These are phyloP conservation scores for Podabrus alpinus DNA, from an alignment of 2,888 invertebrate species.

Conservation along the genomic window DNA sequence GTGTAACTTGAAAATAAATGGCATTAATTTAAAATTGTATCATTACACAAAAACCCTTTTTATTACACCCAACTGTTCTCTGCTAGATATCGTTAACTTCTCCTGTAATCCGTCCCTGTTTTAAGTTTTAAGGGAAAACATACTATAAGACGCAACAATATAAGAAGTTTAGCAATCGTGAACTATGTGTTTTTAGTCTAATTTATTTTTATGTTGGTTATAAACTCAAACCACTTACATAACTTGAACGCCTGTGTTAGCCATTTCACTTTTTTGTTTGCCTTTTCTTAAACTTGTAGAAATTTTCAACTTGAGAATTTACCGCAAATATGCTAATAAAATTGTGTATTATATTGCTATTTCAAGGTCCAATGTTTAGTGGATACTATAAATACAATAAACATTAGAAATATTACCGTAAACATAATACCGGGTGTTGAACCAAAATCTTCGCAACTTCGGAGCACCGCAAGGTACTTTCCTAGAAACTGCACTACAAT, in stretches of 20 bases:
- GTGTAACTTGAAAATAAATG: not conserved
- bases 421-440: not conserved
- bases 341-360: not conserved
- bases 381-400: not conserved
- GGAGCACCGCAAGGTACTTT: no score
- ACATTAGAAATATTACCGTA: not conserved
- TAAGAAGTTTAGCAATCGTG: not conserved
- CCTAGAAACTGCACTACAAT: no score
- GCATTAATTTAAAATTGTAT: not conserved
- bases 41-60: not conserved
- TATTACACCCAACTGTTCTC: not conserved
- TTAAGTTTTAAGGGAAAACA: not conserved
- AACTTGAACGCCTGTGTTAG: not conserved
- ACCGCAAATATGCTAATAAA: not conserved
- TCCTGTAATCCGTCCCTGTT: not conserved
- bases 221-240: not conserved
- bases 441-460: no score
- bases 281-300: not conserved
- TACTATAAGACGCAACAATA: not conserved
- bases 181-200: not conserved
- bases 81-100: not conserved
- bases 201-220: not conserved
- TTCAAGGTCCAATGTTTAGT: constrained; percentile 5
- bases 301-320: not conserved
- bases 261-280: not conserved